phyloP scores from a whole-genome alignment of 2,888 invertebrate species.

The Nesidiocoris tenuis region DNA sequence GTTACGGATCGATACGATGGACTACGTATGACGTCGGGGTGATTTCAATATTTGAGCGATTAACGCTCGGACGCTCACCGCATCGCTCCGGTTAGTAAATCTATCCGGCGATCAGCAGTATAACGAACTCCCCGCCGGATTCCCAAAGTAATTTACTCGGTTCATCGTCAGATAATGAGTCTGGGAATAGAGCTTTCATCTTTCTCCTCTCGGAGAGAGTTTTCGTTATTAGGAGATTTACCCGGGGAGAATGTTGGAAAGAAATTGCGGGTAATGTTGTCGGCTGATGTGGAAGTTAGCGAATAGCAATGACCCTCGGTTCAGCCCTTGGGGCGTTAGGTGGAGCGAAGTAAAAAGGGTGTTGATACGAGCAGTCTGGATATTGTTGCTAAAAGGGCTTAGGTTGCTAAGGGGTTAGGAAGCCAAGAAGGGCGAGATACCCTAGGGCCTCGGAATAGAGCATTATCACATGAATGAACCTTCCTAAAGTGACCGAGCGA shows the following conservation, averaged over 20 bases:
- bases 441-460: slow-evolving; percentile 44
- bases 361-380: slow-evolving; percentile 34
- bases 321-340: background rate
- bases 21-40: too few species aligned
- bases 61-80: too few species aligned
- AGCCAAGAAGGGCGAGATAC: slow-evolving; percentile 15
- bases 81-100: too few species aligned
- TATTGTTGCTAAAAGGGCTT: slow-evolving; percentile 39
- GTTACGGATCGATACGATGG: too few species aligned
- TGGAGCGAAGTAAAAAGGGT: background rate
- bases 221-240: background rate
- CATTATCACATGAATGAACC: slow-evolving; percentile 45
- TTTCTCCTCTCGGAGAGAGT: background rate
- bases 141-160: too few species aligned
- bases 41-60: too few species aligned
- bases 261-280: background rate
- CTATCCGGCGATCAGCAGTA: too few species aligned
- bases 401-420: slow-evolving; percentile 3
- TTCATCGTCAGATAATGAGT: too few species aligned
- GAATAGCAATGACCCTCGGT: background rate
- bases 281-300: background rate
- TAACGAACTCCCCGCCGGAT: too few species aligned
- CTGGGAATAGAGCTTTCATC: too few species aligned
- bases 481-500: slow-evolving; percentile 27
- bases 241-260: background rate